These are phyloP conservation scores for Micrasema minimum DNA, from an alignment of 1,140 invertebrate genomes.

Conservation along the genomic window DNA sequence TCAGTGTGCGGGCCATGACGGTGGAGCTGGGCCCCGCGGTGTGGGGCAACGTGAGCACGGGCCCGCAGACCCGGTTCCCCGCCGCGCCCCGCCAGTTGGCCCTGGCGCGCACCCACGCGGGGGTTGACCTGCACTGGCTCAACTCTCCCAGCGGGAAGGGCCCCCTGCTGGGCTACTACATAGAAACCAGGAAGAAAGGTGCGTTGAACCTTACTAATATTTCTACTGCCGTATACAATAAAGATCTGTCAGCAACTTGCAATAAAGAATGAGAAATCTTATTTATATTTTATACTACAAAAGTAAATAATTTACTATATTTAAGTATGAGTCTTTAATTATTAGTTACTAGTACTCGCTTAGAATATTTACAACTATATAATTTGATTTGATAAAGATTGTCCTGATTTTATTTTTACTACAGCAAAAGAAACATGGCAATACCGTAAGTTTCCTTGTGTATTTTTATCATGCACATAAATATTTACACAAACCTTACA, in stretches of 20 bases:
- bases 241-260: too few species aligned
- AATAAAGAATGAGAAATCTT: too few species aligned
- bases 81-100: slow-evolving; percentile 77
- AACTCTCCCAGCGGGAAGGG: slow-evolving; percentile 88
- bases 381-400: too few species aligned
- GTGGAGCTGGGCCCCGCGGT: slow-evolving; percentile 83
- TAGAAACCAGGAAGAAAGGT: slow-evolving; percentile 92
- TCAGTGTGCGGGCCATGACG: slow-evolving; percentile 91
- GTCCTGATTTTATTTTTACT: slow-evolving; percentile 61
- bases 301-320: too few species aligned
- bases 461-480: slow-evolving; percentile 28
- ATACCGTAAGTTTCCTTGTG: slow-evolving; percentile 71
- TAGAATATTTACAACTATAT: too few species aligned
- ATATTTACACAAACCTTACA: slow-evolving; percentile 1
- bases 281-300: too few species aligned
- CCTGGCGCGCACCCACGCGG: slow-evolving; percentile 82
- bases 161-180: slow-evolving; percentile 90
- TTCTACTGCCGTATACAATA: too few species aligned
- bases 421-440: slow-evolving; percentile 77
- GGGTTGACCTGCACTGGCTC: slow-evolving; percentile 87
- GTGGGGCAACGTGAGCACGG: slow-evolving; percentile 88
- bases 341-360: too few species aligned
- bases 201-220: slow-evolving; percentile 54
- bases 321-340: too few species aligned
- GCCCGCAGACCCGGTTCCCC: slow-evolving; percentile 93